These are phyloP conservation scores for Sialis lutaria DNA, from an alignment of 2,888 invertebrate species.

Conservation along the genomic window DNA sequence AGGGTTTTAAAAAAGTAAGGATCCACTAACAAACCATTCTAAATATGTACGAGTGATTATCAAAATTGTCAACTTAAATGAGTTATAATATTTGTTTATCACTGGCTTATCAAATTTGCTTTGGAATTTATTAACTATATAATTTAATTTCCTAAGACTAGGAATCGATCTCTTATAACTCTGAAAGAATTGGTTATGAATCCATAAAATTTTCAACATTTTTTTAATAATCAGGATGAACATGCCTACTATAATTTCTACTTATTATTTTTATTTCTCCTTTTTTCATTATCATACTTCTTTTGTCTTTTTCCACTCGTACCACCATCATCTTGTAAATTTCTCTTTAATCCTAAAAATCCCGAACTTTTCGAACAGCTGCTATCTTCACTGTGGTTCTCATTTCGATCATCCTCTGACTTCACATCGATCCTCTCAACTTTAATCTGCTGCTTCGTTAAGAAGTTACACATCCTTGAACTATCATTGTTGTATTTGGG, in stretches of 20 bases:
- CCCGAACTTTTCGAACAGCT: not conserved
- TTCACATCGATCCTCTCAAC: slow-evolving; percentile 7
- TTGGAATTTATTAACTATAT: too few relatives aligned
- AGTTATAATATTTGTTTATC: too few relatives aligned
- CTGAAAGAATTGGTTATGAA: too few relatives aligned
- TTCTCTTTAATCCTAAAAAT: not conserved
- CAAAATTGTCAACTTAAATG: too few relatives aligned
- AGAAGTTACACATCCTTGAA: not conserved
- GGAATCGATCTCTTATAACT: too few relatives aligned
- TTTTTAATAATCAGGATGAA: too few relatives aligned
- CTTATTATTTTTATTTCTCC: not conserved
- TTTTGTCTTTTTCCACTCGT: slow-evolving; percentile 5
- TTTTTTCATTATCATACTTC: slow-evolving; percentile 1
- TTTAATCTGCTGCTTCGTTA: slow-evolving; percentile 6
- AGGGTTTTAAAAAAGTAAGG: too few relatives aligned
- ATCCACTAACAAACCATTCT: too few relatives aligned
- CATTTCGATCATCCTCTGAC: slow-evolving; percentile 2
- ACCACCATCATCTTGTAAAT: not conserved
- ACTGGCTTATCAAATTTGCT: too few relatives aligned
- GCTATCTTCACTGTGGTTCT: not conserved
- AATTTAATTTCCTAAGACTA: too few relatives aligned
- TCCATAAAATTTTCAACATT: too few relatives aligned
- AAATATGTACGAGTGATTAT: too few relatives aligned
- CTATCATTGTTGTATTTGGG: slow-evolving; percentile 23
- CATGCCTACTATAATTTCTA: not conserved